A percentile compares a stretch with the other conserved stretches of the same genome.
Conservation (phyloP, 53 echinoderm and acorn worm genomes). For the Holothuria leucospilota region DNA sequence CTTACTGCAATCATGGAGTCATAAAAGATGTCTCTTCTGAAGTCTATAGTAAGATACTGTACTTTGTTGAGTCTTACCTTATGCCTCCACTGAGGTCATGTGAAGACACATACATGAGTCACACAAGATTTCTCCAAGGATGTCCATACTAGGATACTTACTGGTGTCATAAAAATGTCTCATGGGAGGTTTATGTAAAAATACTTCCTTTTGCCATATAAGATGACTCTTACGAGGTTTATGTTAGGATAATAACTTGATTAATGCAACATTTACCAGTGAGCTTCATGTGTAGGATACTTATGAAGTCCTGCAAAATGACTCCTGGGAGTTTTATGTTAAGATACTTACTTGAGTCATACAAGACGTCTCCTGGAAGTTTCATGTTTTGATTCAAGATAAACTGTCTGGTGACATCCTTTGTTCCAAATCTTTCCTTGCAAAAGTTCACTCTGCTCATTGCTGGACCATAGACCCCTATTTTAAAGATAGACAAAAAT, state of each 20-base stretch:
- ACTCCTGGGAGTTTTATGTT: too few species aligned
- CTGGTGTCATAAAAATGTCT: conserved; percentile 73
- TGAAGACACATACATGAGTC: too few species aligned
- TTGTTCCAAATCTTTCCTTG: conserved; percentile 75
- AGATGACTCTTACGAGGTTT: conserved; percentile 53
- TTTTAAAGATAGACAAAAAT: background rate
- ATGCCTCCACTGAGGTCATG: too few species aligned
- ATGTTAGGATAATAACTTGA: conserved; percentile 73
- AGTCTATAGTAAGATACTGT: too few species aligned
- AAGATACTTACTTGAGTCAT: conserved; percentile 69
- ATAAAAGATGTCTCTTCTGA: too few species aligned
- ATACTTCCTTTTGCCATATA: conserved; percentile 74
- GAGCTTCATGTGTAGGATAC: conserved; percentile 22
- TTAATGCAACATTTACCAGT: conserved; percentile 72
- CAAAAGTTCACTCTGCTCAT: conserved; percentile 82
- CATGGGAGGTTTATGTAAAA: conserved; percentile 62
- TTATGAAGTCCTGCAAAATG: too few species aligned
- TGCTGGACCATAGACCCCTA: conserved; percentile 29
- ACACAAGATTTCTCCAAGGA: too few species aligned
- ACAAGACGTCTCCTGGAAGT: conserved; percentile 72
- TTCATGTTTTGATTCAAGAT: conserved; percentile 71
- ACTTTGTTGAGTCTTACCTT: too few species aligned
- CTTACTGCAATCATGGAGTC: too few species aligned
- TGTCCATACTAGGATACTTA: conserved; percentile 1
- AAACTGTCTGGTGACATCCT: conserved; percentile 49